Evolutionary conservation across 53 echinoderm and acorn worm genomes (phyloP).

Genomic region (Temnopleurus reevesii): DNA sequence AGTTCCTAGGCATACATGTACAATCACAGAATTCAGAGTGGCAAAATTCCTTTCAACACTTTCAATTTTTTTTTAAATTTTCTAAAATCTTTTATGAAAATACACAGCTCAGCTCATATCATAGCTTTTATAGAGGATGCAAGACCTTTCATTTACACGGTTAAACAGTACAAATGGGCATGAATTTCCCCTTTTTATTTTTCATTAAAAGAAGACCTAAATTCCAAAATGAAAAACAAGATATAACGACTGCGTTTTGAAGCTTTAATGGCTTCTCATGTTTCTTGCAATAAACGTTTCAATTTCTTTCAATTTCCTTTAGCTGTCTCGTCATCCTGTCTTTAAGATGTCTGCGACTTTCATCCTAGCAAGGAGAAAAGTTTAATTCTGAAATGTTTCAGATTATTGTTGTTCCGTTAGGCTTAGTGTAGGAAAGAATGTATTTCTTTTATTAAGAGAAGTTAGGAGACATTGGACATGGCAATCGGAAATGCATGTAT

Average conservation of each 20-base stretch:
- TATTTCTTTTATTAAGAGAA: neutral
- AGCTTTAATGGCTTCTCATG: constrained; percentile 10
- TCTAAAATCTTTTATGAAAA: too few relatives aligned
- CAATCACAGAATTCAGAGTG: too few relatives aligned
- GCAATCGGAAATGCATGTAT: neutral
- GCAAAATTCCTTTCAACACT: too few relatives aligned
- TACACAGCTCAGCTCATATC: too few relatives aligned
- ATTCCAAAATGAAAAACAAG: neutral
- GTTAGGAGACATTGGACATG: too few relatives aligned
- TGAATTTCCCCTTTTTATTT: too few relatives aligned
- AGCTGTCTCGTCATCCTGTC: constrained; percentile 5
- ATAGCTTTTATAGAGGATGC: too few relatives aligned
- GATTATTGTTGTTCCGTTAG: neutral
- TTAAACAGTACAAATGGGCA: too few relatives aligned
- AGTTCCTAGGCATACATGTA: too few relatives aligned
- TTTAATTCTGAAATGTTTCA: neutral
- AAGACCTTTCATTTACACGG: too few relatives aligned
- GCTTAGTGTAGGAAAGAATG: neutral
- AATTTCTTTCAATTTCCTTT: constrained; percentile 7
- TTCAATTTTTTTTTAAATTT: too few relatives aligned
- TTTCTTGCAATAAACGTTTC: neutral
- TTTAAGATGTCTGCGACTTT: neutral
- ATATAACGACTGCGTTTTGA: neutral
- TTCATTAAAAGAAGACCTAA: too few relatives aligned
- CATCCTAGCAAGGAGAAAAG: neutral